Conservation (phyloP, 2,113 vertebrate species). For the Phainopepla nitens region DNA sequence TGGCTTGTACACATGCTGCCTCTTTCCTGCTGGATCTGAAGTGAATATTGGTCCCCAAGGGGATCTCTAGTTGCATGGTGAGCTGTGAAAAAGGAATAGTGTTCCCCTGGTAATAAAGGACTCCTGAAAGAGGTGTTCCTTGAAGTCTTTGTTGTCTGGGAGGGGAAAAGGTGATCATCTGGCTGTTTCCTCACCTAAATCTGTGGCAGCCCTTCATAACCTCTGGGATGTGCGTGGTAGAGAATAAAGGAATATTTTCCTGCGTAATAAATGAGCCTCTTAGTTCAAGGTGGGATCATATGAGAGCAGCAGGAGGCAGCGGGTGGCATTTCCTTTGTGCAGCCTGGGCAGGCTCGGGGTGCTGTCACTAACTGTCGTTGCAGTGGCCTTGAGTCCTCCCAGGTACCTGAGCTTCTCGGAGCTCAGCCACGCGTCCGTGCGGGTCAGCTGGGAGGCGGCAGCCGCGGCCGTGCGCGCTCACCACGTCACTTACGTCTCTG, state of each 20-base stretch:
- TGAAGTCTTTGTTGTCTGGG: not conserved
- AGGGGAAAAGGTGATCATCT: not conserved
- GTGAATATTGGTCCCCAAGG: not conserved
- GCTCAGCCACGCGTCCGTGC: slow-evolving; percentile 80
- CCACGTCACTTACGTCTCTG: slow-evolving; percentile 78
- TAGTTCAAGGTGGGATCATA: not conserved
- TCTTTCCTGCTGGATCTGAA: not conserved
- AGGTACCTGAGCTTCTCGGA: slow-evolving; percentile 78
- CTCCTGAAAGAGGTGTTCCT: not conserved
- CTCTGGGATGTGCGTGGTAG: rapidly evolving
- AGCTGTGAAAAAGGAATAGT: not conserved
- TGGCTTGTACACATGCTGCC: not conserved
- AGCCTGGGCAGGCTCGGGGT: not conserved
- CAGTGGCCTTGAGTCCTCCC: slow-evolving; percentile 77
- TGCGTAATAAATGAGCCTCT: rapidly evolving
- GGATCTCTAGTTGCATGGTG: not conserved
- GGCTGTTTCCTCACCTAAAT: not conserved
- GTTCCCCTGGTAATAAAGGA: not conserved
- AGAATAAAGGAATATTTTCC: not conserved
- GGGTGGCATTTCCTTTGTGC: rapidly evolving
- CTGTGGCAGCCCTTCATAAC: not conserved
- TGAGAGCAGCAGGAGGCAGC: not conserved
- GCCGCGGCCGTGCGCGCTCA: slow-evolving; percentile 65
- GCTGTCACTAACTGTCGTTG: not conserved
- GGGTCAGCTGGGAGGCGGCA: slow-evolving; percentile 79